phyloP scores from a whole-genome alignment of 2,113 vertebrate genomes.

The Caranx melampygus region DNA sequence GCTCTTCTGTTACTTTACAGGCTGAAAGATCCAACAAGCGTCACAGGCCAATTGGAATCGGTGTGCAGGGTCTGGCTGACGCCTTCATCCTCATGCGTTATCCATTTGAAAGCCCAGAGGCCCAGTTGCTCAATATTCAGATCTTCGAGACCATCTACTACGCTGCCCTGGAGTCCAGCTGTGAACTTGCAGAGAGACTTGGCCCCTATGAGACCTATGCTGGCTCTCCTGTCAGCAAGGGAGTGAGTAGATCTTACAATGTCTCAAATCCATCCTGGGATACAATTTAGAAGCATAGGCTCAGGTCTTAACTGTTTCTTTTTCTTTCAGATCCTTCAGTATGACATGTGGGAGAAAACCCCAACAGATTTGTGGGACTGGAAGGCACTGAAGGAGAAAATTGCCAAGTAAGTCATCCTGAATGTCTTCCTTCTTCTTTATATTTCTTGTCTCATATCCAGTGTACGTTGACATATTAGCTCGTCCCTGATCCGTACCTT shows the following conservation, averaged over 20 bases:
- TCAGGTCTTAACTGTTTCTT: slow-evolving; percentile 1
- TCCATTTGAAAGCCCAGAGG: slow-evolving; percentile 94
- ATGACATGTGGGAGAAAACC: slow-evolving; percentile 94
- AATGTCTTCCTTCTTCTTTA: slow-evolving; percentile 1
- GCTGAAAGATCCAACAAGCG: slow-evolving; percentile 92
- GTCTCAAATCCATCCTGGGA: neutral
- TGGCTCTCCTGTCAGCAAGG: slow-evolving; percentile 94
- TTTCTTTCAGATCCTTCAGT: slow-evolving; percentile 90
- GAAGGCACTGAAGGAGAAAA: slow-evolving; percentile 91
- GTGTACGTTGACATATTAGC: neutral
- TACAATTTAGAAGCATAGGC: neutral
- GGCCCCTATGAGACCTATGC: slow-evolving; percentile 91
- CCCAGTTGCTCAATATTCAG: slow-evolving; percentile 92
- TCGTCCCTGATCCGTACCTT: neutral
- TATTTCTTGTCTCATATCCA: neutral
- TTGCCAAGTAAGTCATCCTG: slow-evolving; percentile 88
- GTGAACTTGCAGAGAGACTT: slow-evolving; percentile 87
- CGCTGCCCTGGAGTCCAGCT: slow-evolving; percentile 93
- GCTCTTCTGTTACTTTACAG: slow-evolving; percentile 71
- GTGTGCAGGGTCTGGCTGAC: slow-evolving; percentile 96
- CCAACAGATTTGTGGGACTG: slow-evolving; percentile 95
- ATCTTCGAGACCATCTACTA: slow-evolving; percentile 99
- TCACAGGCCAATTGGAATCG: slow-evolving; percentile 95
- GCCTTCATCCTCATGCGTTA: slow-evolving; percentile 96
- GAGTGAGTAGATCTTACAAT: slow-evolving; percentile 84